Evolutionary conservation across 2,797 vertebrate genomes (phyloP), one percentile per base, ranked within the genome.

Genomic region (Champsocephalus esox): DNA sequence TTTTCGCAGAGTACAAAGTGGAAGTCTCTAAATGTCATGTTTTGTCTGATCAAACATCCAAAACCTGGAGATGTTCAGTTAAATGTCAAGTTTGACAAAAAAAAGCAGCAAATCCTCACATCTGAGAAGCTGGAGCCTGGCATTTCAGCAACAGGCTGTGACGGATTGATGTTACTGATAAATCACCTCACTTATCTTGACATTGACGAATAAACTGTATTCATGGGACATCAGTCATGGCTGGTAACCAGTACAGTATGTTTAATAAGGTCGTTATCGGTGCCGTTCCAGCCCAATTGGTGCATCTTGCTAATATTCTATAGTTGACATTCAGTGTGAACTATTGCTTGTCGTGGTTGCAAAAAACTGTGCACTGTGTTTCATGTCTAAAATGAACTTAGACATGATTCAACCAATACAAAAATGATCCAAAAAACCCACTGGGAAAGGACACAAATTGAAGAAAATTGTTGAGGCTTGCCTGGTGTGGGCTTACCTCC

Each of bases 401-500:
- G 6, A 56, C 21, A 58, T 16, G 17, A 64, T 41, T 75, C 0
- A 63, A 66, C 16, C 12, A n/a, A 71, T 55, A 17, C 19, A 32
- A 34, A 69, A 0, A 49, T 32, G 0, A 38, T 11, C 9, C 3
- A 63, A 69, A 77, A 60, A 16, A 17, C 9, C 50, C 16, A n/a
- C 24, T 46, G 50, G 54, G 19, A 38, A 73, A 70, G 71, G 0
- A 71, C 34, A 59, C 54, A 74, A 61, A 71, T 55, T 13, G 57
- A 21, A 75, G 44, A 28, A 62, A 57, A 80, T 4, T 54, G 57
- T 64, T 67, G 61, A 65, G 62, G 69, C 56, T 46, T 28, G 24
- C 63, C 70, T 77, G 1, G 12, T 55, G 34, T 65, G 24, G 54
- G 55, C 63, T 71, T 56, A 61, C 56, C 50, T 80, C 48, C 50